phyloP scores from a whole-genome alignment of 2,888 invertebrate genomes.

The Melanotus villosus region DNA sequence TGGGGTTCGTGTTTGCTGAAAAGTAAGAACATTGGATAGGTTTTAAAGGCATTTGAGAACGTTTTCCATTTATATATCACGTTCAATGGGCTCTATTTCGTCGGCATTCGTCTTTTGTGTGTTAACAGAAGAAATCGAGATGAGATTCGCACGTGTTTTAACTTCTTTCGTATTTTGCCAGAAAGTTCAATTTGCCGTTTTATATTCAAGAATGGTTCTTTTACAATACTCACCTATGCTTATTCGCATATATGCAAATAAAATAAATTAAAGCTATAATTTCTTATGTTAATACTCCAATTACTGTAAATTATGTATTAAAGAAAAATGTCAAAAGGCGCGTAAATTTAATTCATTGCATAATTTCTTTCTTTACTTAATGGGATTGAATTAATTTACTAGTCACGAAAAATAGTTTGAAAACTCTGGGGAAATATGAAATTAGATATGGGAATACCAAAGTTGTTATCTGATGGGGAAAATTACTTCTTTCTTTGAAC shows the following conservation, averaged over 20 bases:
- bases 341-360: conserved; percentile 10
- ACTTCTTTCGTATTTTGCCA: too few species aligned
- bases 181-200: too few species aligned
- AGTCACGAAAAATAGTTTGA: conserved; percentile 21
- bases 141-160: too few species aligned
- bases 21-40: too few species aligned
- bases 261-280: conserved; percentile 9
- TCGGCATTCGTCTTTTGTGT: neutral
- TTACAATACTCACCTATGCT: too few species aligned
- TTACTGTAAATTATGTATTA: neutral
- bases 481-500: conserved; percentile 8
- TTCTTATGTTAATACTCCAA: neutral
- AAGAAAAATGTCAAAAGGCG: neutral
- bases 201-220: too few species aligned
- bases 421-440: conserved; percentile 20
- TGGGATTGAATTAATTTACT: conserved; percentile 13
- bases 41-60: neutral
- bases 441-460: conserved; percentile 14
- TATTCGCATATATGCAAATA: too few species aligned
- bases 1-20: too few species aligned
- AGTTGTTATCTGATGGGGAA: neutral
- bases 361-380: conserved; percentile 21
- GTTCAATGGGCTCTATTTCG: neutral
- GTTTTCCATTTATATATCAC: conserved; percentile 10
- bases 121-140: too few species aligned